Evolutionary conservation across 2,888 invertebrate genomes (phyloP).

Genomic region (Lasioglossum vierecki): DNA sequence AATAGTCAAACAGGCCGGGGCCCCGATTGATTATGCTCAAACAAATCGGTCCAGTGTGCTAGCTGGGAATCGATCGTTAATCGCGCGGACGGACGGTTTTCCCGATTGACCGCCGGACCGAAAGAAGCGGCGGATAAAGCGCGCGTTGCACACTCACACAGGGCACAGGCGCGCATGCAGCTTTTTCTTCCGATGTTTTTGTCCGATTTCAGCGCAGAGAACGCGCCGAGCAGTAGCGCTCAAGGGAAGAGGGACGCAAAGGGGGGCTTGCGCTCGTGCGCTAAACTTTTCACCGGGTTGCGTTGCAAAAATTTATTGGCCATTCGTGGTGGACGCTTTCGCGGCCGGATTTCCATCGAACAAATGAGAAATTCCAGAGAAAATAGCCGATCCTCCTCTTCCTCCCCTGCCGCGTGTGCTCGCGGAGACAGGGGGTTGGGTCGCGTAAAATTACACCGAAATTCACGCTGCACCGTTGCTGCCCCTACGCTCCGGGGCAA

Average conservation of each 20-base stretch:
- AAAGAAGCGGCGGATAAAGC: conserved; percentile 4
- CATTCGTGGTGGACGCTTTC: neutral
- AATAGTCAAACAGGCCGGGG: neutral
- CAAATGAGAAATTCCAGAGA: conserved; percentile 64
- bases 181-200: neutral
- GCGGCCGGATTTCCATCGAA: conserved; percentile 38
- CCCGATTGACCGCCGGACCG: neutral
- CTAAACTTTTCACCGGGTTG: conserved; percentile 7
- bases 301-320: conserved; percentile 37
- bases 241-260: neutral
- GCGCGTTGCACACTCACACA: neutral
- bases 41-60: conserved; percentile 1
- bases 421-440: neutral
- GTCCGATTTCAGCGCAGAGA: neutral
- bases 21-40: conserved; percentile 7
- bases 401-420: neutral
- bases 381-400: conserved; percentile 17
- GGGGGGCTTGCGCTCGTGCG: neutral
- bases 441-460: conserved; percentile 64
- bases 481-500: conserved; percentile 11
- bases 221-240: neutral
- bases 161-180: neutral
- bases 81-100: neutral
- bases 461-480: conserved; percentile 42
- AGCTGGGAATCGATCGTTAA: neutral